phyloP scores from a whole-genome alignment of 2,113 vertebrate genomes.

The Gallinago jamesoni region DNA sequence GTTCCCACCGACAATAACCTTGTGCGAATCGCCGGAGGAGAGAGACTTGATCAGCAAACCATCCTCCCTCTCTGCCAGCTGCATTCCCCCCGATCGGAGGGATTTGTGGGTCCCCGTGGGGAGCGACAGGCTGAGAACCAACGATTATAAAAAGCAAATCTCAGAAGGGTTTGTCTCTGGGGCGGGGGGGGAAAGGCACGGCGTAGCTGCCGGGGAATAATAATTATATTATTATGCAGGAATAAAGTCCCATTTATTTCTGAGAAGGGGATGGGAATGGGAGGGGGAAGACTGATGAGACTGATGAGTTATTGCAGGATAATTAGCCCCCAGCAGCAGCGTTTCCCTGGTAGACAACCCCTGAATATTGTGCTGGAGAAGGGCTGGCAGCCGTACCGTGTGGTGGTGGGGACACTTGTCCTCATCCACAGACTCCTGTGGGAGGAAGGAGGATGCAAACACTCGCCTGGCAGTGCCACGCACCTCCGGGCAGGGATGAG shows the following conservation, averaged over 20 bases:
- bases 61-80: neutral
- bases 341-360: neutral
- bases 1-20: neutral
- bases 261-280: neutral
- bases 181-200: neutral
- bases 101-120: neutral
- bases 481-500: neutral
- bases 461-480: neutral
- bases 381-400: accelerated
- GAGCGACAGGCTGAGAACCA: neutral
- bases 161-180: neutral
- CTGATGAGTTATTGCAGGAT: neutral
- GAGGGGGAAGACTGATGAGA: neutral
- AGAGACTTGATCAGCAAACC: neutral
- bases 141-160: neutral
- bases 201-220: neutral
- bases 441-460: neutral
- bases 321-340: neutral
- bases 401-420: too few species aligned
- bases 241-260: slow-evolving; percentile 32
- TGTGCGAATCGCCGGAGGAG: neutral
- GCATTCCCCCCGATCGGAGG: neutral
- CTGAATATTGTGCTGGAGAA: neutral
- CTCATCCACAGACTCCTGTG: neutral
- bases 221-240: neutral